Evolutionary conservation across 2,888 invertebrate species (phyloP), one percentile per base, ranked within the genome.

Genomic region (Prenolepis imparis): DNA sequence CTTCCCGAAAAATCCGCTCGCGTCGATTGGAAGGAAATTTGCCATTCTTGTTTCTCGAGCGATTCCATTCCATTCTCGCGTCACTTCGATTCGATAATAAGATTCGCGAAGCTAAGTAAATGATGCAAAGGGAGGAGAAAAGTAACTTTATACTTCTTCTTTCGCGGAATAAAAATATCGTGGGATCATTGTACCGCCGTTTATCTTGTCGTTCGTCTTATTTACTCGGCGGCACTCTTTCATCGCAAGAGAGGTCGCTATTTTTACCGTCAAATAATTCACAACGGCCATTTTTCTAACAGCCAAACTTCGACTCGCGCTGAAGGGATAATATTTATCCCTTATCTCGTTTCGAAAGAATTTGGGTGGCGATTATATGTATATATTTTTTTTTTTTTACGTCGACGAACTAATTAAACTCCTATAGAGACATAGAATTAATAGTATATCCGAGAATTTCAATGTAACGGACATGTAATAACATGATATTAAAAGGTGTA

Each of bases 271-370:
- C 59, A 59, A 78, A 78, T 78, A 68, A 78, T 78, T 59, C 59
- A 59, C 68, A 36, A 1, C 78, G 59, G 44, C 44, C 78, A 78
- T 78, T 78, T 78, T 78, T 78, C 59, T 21, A 44, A 5, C 68
- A 44, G 68, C 78, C 48, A 11, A 68, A 61, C 68, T 48, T 61
- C 18, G 44, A 24, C 70, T 70, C 39, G 48, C 44, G 70, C 21
- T 48, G 59, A 78, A 61, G 66, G 59, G 70, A 70, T 78, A 78
- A 78, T 70, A 78, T 78, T 78, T 78, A 78, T 78, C 59, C 68
- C 59, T 68, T 78, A 68, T 78, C 78, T 78, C 44, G 78, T 36
- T 15, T 18, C 12, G 44, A 55, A 70, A 36, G 59, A 61, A 48
- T 78, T 70, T 61, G 36, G 41, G 12, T 21, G 36, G 18, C 18